A percentile compares a stretch with the other conserved stretches of the same genome.
Conservation (phyloP, 2,888 invertebrate species). For the Cephonodes hylas region DNA sequence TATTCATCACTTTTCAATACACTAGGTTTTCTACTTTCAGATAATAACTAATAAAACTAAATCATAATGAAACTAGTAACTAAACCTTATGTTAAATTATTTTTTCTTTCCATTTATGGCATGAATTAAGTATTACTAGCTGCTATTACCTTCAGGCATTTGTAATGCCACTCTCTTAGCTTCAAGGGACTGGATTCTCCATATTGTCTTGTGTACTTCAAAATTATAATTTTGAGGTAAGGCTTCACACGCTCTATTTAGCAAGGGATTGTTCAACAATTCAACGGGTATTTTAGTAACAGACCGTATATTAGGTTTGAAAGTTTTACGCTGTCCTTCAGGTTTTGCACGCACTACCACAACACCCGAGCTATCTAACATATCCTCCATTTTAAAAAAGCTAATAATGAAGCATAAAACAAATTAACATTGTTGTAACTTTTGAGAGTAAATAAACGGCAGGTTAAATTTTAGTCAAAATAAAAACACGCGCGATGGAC, state of each 20-base stretch:
- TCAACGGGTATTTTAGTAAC: slow-evolving; percentile 91
- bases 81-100: no score
- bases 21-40: no score
- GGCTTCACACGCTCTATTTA: slow-evolving; percentile 86
- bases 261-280: slow-evolving; percentile 86
- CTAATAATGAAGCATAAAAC: slow-evolving; percentile 16
- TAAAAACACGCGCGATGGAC: slow-evolving; percentile 69
- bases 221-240: slow-evolving; percentile 98
- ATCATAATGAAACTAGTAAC: neutral
- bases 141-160: slow-evolving; percentile 91
- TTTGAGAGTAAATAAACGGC: neutral
- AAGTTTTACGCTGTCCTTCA: slow-evolving; percentile 85
- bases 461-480: slow-evolving; percentile 51
- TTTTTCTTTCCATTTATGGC: no score
- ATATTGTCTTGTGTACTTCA: slow-evolving; percentile 98
- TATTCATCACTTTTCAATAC: neutral
- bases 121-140: neutral
- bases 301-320: slow-evolving; percentile 85
- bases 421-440: slow-evolving; percentile 9
- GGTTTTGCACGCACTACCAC: slow-evolving; percentile 90
- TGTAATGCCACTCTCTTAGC: slow-evolving; percentile 96
- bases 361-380: slow-evolving; percentile 59
- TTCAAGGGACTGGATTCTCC: slow-evolving; percentile 93
- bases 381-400: slow-evolving; percentile 57
- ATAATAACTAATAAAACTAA: no score